Evolutionary conservation across 2,797 vertebrate species (phyloP).

Genomic region (Xenentodon cancila): DNA sequence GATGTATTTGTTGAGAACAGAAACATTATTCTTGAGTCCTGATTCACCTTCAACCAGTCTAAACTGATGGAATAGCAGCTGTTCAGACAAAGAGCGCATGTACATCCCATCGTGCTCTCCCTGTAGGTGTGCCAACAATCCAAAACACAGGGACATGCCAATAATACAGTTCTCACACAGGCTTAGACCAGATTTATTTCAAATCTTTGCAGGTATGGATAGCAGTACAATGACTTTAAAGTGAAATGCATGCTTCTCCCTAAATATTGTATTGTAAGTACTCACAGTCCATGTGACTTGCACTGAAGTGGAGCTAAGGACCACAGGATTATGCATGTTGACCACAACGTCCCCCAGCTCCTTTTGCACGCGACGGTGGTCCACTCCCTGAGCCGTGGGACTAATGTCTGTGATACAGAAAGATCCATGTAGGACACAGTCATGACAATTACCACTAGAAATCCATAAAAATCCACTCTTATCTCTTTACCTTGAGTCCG

Average conservation of each 20-base stretch:
- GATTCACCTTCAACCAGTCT: conserved; percentile 66
- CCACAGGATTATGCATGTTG: conserved; percentile 92
- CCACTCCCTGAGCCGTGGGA: conserved; percentile 93
- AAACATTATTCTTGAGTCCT: conserved; percentile 76
- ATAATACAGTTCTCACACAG: conserved; percentile 40
- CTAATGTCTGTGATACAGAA: conserved; percentile 86
- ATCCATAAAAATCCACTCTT: not conserved
- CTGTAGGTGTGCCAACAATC: conserved; percentile 35
- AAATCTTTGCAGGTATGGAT: conserved; percentile 10
- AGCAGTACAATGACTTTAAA: not conserved
- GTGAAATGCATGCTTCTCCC: not conserved
- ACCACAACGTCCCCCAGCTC: conserved; percentile 92
- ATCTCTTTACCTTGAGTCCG: conserved; percentile 89
- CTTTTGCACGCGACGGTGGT: conserved; percentile 95
- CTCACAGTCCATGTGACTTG: conserved; percentile 96
- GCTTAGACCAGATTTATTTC: conserved; percentile 25
- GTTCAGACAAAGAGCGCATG: conserved; percentile 51
- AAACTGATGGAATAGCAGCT: conserved; percentile 70
- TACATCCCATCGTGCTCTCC: conserved; percentile 31
- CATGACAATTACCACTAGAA: not conserved
- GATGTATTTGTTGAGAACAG: conserved; percentile 68
- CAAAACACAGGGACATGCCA: conserved; percentile 40
- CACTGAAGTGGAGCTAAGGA: conserved; percentile 90
- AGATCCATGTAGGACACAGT: conserved; percentile 5
- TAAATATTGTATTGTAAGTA: not conserved